Evolutionary conservation across 2,888 invertebrate species (phyloP).

Genomic region (Cyaniris semiargus): DNA sequence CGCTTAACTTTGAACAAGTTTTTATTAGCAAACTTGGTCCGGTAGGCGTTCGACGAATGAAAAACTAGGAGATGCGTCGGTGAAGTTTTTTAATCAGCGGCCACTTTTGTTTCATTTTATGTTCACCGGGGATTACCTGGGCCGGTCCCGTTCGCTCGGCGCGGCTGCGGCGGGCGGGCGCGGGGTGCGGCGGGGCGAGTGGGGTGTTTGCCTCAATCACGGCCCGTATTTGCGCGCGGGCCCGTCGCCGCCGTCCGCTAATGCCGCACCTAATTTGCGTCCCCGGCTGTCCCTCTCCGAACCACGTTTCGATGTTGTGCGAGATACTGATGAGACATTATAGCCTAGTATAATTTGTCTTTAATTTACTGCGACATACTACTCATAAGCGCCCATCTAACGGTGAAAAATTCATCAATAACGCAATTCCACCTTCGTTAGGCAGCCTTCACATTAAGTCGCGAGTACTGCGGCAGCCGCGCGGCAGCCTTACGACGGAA

Average conservation of each 20-base stretch:
- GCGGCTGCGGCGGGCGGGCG: background rate
- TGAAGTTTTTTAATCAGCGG: constrained; percentile 60
- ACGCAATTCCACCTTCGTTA: too few relatives aligned
- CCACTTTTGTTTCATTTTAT: constrained; percentile 36
- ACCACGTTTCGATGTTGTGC: too few relatives aligned
- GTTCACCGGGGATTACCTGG: constrained; percentile 30
- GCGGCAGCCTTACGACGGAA: too few relatives aligned
- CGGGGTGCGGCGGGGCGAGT: constrained; percentile 28
- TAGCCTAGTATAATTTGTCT: too few relatives aligned
- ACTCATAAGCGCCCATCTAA: too few relatives aligned
- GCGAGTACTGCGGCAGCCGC: too few relatives aligned
- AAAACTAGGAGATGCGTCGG: constrained; percentile 52
- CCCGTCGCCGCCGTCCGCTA: background rate
- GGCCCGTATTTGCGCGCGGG: constrained; percentile 36
- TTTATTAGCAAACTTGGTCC: constrained; percentile 55
- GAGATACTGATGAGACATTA: too few relatives aligned
- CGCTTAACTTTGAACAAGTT: constrained; percentile 46
- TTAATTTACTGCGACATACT: too few relatives aligned
- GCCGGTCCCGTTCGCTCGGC: background rate
- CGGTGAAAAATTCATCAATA: too few relatives aligned
- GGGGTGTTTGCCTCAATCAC: constrained; percentile 38
- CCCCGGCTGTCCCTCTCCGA: background rate
- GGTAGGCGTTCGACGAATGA: constrained; percentile 45
- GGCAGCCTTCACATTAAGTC: too few relatives aligned
- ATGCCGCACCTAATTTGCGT: constrained; percentile 18